Evolutionary conservation across 2,888 invertebrate species (phyloP), one percentile per base, ranked within the genome.

Genomic region (Drosophila maculinotata): DNA sequence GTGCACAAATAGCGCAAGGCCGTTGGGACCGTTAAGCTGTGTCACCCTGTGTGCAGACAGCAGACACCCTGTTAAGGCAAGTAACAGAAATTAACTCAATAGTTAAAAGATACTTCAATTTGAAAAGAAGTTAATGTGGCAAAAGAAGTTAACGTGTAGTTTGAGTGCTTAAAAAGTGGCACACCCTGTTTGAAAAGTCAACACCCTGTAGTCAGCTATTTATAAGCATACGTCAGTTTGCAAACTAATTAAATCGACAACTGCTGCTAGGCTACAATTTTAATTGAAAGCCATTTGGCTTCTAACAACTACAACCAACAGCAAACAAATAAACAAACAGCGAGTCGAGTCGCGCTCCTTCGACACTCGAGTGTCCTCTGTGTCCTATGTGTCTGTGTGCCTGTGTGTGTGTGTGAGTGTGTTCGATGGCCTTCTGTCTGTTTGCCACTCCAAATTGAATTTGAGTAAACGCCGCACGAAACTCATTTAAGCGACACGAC

Each of bases 161-260:
- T n/a, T n/a, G n/a, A n/a, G n/a, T n/a, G n/a, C n/a, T n/a, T n/a
- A n/a, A n/a, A n/a, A n/a, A n/a, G n/a, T n/a, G n/a, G 2, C 20
- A 35, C 53, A 33, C 48, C 44, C 53, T 62, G 62, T 51, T 10
- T 14, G 20, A 0, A 2, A 14, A 2, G 12, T 8, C 14, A 14
- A 28, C 31, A 35, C 30, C 42, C 53, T 54, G 64, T 60, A 9
- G 33, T 20, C 1, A 15, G 62, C 53, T 47, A 35, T 52, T 38
- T 45, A 41, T 49, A 63, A 59, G 53, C 53, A 53, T 23, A 54
- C 56, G 63, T 60, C 58, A 70, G 68, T 73, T 76, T 69, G 68
- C 59, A 75, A 78, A 79, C 82, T 83, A 83, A 83, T 83, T 83
- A 84, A 78, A 79, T 74, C 73, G 76, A 73, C 84, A 77, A 84